Evolutionary conservation across 1,140 invertebrate genomes (phyloP).

Genomic region (Apis cerana): DNA sequence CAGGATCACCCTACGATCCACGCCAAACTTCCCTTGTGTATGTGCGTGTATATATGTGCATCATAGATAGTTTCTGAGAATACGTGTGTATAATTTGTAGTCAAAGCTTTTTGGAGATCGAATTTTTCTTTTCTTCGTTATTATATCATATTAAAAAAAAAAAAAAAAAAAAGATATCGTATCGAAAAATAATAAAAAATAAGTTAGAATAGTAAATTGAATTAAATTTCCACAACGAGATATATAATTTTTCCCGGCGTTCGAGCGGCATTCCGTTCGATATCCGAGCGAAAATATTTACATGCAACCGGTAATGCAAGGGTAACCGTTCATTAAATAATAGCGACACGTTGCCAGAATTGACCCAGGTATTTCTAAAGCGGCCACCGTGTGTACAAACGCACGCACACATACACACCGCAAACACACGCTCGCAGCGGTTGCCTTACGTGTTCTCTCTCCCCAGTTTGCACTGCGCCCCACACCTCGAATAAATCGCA

Average conservation of each 20-base stretch:
- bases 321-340: neutral
- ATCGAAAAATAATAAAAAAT: no score
- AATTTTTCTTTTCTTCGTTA: neutral
- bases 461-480: neutral
- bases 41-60: neutral
- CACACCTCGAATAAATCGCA: constrained; percentile 29
- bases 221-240: no score
- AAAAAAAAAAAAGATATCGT: no score
- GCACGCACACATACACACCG: neutral
- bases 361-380: neutral
- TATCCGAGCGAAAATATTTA: neutral
- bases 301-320: neutral
- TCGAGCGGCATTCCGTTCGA: neutral
- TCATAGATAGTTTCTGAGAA: neutral
- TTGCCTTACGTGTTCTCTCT: constrained; percentile 1
- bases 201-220: no score
- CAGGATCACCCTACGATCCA: constrained; percentile 12
- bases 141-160: neutral
- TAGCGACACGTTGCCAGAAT: neutral
- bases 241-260: no score
- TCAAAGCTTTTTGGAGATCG: neutral
- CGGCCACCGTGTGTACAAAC: neutral
- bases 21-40: neutral
- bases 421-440: neutral
- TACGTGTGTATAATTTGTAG: neutral